A percentile compares a stretch with the other conserved stretches of the same genome.
These are phyloP conservation scores for Ceryle rudis DNA, from an alignment of 2,797 vertebrate genomes.

Conservation along the genomic window DNA sequence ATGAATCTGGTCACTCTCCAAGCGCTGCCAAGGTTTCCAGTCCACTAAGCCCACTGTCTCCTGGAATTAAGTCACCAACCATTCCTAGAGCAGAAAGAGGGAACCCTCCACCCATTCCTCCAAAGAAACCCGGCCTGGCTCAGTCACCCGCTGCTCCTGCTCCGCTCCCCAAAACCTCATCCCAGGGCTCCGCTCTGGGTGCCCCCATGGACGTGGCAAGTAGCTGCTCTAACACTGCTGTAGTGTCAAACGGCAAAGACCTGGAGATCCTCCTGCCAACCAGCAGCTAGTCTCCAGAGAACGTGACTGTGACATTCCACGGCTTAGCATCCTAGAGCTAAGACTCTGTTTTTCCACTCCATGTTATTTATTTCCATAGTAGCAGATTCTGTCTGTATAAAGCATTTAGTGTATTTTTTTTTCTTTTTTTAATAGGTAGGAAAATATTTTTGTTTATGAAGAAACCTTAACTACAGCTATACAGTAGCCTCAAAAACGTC, in stretches of 20 bases:
- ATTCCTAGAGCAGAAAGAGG: conserved; percentile 89
- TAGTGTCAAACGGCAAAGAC: conserved; percentile 89
- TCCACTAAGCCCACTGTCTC: conserved; percentile 85
- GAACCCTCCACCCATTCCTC: conserved; percentile 89
- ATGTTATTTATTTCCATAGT: conserved; percentile 84
- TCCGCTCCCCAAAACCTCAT: conserved; percentile 74
- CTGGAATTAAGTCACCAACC: conserved; percentile 90
- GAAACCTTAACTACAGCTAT: conserved; percentile 72
- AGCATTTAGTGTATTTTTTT: conserved; percentile 68
- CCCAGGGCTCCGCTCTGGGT: conserved; percentile 49
- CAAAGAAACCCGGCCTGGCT: conserved; percentile 91
- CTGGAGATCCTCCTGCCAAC: conserved; percentile 90
- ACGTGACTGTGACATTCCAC: conserved; percentile 66
- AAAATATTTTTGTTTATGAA: conserved; percentile 69
- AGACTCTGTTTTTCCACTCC: conserved; percentile 72
- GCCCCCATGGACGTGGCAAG: conserved; percentile 84
- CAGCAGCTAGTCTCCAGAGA: conserved; percentile 84
- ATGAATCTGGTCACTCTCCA: conserved; percentile 79
- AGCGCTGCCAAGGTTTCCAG: conserved; percentile 80
- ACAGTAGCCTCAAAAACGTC: conserved; percentile 62
- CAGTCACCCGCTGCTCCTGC: conserved; percentile 86
- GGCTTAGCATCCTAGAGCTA: conserved; percentile 48
- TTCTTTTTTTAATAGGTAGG: conserved; percentile 68
- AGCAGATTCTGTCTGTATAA: conserved; percentile 76
- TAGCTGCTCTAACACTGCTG: conserved; percentile 82